Conservation (phyloP, 2,888 invertebrate genomes). For the Andrena flavipes region DNA sequence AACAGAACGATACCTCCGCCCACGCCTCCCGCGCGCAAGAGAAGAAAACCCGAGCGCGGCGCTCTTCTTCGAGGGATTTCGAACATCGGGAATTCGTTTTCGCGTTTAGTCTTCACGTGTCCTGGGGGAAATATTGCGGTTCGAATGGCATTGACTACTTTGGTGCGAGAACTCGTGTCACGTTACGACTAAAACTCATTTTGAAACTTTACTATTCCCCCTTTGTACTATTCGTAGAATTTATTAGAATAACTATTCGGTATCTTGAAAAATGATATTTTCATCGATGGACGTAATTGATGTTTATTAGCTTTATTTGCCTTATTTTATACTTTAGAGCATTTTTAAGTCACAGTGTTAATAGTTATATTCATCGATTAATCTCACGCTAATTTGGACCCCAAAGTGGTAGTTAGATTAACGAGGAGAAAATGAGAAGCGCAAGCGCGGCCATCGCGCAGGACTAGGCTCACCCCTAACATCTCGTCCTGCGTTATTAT, state of each 20-base stretch:
- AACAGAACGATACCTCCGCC: constrained; percentile 59
- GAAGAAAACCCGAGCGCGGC: constrained; percentile 27
- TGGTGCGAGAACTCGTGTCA: too few relatives aligned
- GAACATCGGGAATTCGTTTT: constrained; percentile 31
- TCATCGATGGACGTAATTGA: too few relatives aligned
- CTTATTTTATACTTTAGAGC: neutral
- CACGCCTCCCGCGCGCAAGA: constrained; percentile 30
- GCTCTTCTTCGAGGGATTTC: constrained; percentile 37
- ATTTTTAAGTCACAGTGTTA: neutral
- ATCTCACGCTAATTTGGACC: constrained; percentile 5
- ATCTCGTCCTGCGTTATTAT: constrained; percentile 74
- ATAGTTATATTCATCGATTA: neutral
- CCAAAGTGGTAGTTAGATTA: constrained; percentile 18
- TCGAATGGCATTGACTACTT: neutral
- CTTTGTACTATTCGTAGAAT: too few relatives aligned
- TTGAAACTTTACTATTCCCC: too few relatives aligned
- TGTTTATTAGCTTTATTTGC: too few relatives aligned
- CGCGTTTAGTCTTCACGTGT: neutral
- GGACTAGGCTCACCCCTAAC: constrained; percentile 67
- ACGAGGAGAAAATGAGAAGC: constrained; percentile 39
- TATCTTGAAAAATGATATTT: too few relatives aligned
- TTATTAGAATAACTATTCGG: too few relatives aligned
- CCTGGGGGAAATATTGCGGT: neutral
- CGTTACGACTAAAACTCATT: too few relatives aligned
- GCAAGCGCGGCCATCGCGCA: constrained; percentile 68